Conservation (phyloP, 2,888 invertebrate genomes). For the Ophion obscuratus region DNA sequence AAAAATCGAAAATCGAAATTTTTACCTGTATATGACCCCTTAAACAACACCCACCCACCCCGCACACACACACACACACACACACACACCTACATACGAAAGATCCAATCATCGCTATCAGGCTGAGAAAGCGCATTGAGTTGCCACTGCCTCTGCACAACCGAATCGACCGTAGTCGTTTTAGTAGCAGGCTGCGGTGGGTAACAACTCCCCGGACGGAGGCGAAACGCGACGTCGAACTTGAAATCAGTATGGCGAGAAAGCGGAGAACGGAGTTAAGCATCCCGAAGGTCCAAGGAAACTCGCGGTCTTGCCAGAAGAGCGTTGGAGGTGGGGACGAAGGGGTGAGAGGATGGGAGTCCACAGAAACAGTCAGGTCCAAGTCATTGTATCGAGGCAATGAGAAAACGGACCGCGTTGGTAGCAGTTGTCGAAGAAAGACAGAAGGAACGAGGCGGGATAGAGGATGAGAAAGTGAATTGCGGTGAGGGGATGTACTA, state of each 20-base stretch:
- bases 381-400: constrained; percentile 68
- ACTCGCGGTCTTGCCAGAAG: constrained; percentile 38
- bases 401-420: constrained; percentile 68
- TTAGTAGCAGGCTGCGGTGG: constrained; percentile 12
- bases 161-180: constrained; percentile 5
- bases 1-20: no score
- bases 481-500: no score
- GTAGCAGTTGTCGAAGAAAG: constrained; percentile 54
- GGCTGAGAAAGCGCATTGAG: constrained; percentile 17
- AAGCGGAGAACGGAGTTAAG: constrained; percentile 38
- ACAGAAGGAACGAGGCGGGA: constrained; percentile 45
- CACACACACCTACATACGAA: background rate
- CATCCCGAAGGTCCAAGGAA: constrained; percentile 41
- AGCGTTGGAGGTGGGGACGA: background rate
- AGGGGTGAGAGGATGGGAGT: constrained; percentile 16
- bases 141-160: constrained; percentile 12
- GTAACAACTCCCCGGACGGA: constrained; percentile 18
- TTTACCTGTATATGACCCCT: no score
- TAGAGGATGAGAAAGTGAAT: constrained; percentile 66
- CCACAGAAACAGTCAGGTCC: constrained; percentile 54
- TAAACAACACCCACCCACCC: no score
- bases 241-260: constrained; percentile 44
- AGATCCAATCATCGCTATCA: constrained; percentile 18
- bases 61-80: no score
- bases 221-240: constrained; percentile 31